Base-by-base conservation (phyloP, 2,888 invertebrate genomes). In the Apocheima hispidaria region DNA sequence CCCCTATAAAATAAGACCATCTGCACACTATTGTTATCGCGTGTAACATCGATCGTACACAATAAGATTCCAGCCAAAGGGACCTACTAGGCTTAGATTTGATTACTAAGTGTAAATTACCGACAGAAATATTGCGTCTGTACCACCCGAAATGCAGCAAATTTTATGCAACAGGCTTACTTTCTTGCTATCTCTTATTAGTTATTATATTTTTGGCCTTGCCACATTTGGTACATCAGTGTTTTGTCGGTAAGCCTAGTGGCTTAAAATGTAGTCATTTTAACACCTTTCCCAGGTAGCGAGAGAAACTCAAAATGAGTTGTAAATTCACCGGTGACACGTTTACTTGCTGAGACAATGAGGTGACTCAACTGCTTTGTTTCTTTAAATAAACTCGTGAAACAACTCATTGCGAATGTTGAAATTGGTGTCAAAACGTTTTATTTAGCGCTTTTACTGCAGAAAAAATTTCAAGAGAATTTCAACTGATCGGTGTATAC, bases 261-360 rank as follows among this genome's bases (percentile, higher is more conserved):
- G n/a, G n/a, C n/a, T n/a, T n/a, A n/a, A n/a, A n/a, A n/a, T n/a
- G n/a, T n/a, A n/a, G n/a, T n/a, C n/a, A n/a, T n/a, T n/a, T 44
- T 52, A 63, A 60, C 62, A 62, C 44, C 30, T 60, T 64, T 63
- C 65, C 63, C 66, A 66, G 66, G 72, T 70, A 73, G 68, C 63
- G 33, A 48, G 43, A 48, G 50, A 55, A 36, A 50, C 60, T 56
- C 18, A 54, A 66, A 76, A 73, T 68, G 68, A 65, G 73, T 72
- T 73, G 75, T 83, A 79, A 82, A 82, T 78, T 75, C 72, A 72
- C 73, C 70, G 78, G 76, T 77, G 84, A 86, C 82, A 78, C 72
- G 72, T 86, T 87, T 84, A 83, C 73, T 77, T 66, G 60, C 60
- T 43, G 72, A 77, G 83, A 86, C 85, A 86, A 82, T 81, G 74